Evolutionary conservation across 2,888 invertebrate species (phyloP), one percentile per base, ranked within the genome.

Genomic region (Machimus rusticus): DNA sequence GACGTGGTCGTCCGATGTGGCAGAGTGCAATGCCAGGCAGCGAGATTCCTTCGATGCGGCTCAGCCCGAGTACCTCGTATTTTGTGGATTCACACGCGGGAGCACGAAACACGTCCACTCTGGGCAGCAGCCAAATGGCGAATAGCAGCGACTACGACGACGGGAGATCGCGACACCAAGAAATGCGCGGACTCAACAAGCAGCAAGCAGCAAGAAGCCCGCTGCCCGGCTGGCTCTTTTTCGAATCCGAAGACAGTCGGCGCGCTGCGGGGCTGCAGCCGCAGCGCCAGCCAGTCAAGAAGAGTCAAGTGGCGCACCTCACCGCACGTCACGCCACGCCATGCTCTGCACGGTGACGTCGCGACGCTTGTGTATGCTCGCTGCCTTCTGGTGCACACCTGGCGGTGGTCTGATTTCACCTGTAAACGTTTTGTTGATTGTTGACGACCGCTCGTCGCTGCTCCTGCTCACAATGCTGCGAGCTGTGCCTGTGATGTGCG

Each of bases 81-180:
- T 12, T 74, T 34, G 51, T 16, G 55, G 51, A 78, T 2, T 66
- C 12, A 66, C 23, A 78, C 43, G 37, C 78, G 78, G 12, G 46
- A 39, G 46, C 78, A 23, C 43, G 12, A 23, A 78, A 78, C 81
- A 81, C 81, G 51, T 81, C 81, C 51, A 81, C 81, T 81, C 81
- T 55, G 23, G 81, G 34, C 81, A 81, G 81, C 81, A 81, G 81
- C 51, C 81, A 51, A 81, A 81, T 55, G 55, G 81, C 81, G 81
- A 81, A 81, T 81, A 34, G 81, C 1, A 12, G 79, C 46, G 55
- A 1, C 23, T 34, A 51, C 16, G 12, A 2, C 12, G 12, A 39
- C 39, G 51, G 16, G 6, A n/a, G 51, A n/a, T 5, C 43, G 43
- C 43, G 51, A n/a, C n/a, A 51, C n/a, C 51, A n/a, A 19, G 19